Conservation (phyloP, 2,888 invertebrate species). For the Erebia epiphron region DNA sequence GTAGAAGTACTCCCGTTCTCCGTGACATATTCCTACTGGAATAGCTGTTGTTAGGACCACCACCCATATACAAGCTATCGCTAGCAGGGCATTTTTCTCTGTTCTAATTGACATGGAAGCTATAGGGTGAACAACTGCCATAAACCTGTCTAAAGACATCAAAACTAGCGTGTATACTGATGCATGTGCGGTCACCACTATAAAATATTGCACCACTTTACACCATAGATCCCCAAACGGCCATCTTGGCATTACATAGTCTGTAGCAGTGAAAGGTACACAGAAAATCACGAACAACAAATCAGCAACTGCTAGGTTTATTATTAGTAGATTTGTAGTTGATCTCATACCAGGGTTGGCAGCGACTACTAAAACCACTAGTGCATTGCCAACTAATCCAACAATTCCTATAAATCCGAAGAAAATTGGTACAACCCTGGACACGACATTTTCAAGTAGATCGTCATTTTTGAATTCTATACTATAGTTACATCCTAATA, state of each 20-base stretch:
- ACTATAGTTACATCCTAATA: constrained; percentile 68
- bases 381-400: constrained; percentile 94
- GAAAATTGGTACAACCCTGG: constrained; percentile 89
- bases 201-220: constrained; percentile 94
- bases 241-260: constrained; percentile 94
- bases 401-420: constrained; percentile 93
- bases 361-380: constrained; percentile 94
- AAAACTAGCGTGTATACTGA: constrained; percentile 96
- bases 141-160: constrained; percentile 95
- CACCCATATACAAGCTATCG: constrained; percentile 91
- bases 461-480: constrained; percentile 77
- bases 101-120: constrained; percentile 93
- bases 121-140: constrained; percentile 97
- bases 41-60: constrained; percentile 90
- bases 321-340: constrained; percentile 95
- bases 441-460: constrained; percentile 85
- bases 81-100: constrained; percentile 90
- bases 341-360: constrained; percentile 96
- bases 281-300: constrained; percentile 96
- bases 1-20: constrained; percentile 87
- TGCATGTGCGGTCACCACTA: constrained; percentile 95
- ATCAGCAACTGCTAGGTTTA: constrained; percentile 95
- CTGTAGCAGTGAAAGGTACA: constrained; percentile 96
- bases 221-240: constrained; percentile 96
- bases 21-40: constrained; percentile 90